These are phyloP conservation scores for Pherbina coryleti DNA, from an alignment of 2,888 invertebrate species.

Conservation along the genomic window DNA sequence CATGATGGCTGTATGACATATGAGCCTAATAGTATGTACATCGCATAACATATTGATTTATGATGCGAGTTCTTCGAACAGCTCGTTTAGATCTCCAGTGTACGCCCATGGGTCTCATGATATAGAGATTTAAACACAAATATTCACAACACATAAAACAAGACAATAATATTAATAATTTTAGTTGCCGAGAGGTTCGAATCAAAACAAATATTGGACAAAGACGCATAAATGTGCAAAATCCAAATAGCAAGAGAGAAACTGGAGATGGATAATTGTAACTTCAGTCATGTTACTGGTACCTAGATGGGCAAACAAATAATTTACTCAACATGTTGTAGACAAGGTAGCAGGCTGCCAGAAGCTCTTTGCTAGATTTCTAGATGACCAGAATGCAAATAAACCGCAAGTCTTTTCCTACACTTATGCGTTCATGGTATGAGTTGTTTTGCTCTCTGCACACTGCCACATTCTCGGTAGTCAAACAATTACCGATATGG, in stretches of 20 bases:
- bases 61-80: too few relatives aligned
- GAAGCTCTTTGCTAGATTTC: background rate
- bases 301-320: background rate
- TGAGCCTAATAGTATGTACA: too few relatives aligned
- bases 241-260: background rate
- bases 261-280: background rate
- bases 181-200: conserved; percentile 7
- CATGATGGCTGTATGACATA: too few relatives aligned
- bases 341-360: background rate
- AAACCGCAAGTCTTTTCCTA: background rate
- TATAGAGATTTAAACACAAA: background rate
- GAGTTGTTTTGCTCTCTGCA: background rate
- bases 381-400: background rate
- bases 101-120: background rate
- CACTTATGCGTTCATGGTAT: background rate
- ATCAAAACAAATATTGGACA: conserved; percentile 5
- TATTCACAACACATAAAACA: background rate
- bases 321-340: background rate
- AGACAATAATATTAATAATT: conserved; percentile 17
- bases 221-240: conserved; percentile 1
- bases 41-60: too few relatives aligned
- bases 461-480: background rate
- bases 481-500: background rate
- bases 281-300: background rate
- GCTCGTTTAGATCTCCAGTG: too few relatives aligned